Conservation (phyloP, 2,797 vertebrate genomes). For the Salmo trutta region DNA sequence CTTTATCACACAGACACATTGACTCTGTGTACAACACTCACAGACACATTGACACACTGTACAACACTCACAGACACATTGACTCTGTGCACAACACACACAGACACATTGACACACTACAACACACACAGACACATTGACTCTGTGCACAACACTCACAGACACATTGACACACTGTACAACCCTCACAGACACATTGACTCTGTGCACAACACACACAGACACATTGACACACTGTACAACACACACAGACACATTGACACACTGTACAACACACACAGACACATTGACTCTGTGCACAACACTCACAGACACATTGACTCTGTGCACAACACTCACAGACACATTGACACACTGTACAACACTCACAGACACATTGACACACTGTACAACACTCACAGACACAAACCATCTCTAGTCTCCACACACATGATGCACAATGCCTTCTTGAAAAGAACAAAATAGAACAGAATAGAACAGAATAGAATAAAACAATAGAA, state of each 20-base stretch:
- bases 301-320: background rate
- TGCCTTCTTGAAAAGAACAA: too few species aligned
- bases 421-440: background rate
- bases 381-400: background rate
- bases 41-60: slow-evolving; percentile 4
- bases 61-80: background rate
- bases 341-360: slow-evolving; percentile 7
- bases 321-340: background rate
- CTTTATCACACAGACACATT: background rate
- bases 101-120: too few species aligned
- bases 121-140: too few species aligned
- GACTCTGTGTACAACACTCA: background rate
- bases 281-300: background rate
- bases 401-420: background rate
- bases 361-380: background rate
- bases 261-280: background rate
- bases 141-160: background rate
- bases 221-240: slow-evolving; percentile 2
- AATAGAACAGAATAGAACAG: background rate
- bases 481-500: background rate
- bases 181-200: background rate
- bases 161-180: slow-evolving; percentile 7
- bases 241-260: background rate
- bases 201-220: background rate
- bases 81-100: background rate